A percentile compares a stretch with the other conserved stretches of the same genome.
Conservation (phyloP, 2,113 vertebrate species). For the Urocynchramus pylzowi region DNA sequence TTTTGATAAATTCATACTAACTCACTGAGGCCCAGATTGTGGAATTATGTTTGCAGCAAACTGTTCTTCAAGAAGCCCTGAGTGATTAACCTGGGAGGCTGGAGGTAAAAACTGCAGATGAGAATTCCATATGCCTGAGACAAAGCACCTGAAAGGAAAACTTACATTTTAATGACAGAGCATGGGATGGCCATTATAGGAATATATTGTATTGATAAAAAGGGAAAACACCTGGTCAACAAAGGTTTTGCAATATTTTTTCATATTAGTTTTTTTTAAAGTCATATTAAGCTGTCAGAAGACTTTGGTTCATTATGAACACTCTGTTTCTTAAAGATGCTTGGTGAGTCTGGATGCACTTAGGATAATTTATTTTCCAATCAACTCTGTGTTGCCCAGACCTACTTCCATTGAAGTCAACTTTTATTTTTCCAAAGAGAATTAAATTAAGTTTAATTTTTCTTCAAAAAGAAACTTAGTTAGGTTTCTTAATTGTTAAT, state of each 20-base stretch:
- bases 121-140: constrained; percentile 40
- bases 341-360: constrained; percentile 47
- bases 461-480: constrained; percentile 28
- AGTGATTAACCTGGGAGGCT: constrained; percentile 30
- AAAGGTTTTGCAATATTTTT: constrained; percentile 28
- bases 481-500: constrained; percentile 47
- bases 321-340: constrained; percentile 43
- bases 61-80: not conserved
- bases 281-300: constrained; percentile 19
- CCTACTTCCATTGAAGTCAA: constrained; percentile 16
- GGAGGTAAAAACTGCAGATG: constrained; percentile 28
- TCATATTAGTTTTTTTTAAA: constrained; percentile 23
- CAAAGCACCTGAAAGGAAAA: constrained; percentile 48
- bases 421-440: not conserved
- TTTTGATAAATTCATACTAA: not conserved
- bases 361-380: constrained; percentile 69
- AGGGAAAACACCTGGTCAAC: constrained; percentile 45
- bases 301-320: constrained; percentile 47
- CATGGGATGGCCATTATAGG: constrained; percentile 24
- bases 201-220: constrained; percentile 48
- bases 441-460: constrained; percentile 41
- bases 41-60: not conserved
- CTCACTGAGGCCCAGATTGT: not conserved
- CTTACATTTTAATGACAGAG: constrained; percentile 49
- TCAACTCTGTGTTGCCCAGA: constrained; percentile 9